A percentile compares a stretch with the other conserved stretches of the same genome.
phyloP scores from a whole-genome alignment of 2,113 vertebrate genomes.

The Actenoides hombroni region DNA sequence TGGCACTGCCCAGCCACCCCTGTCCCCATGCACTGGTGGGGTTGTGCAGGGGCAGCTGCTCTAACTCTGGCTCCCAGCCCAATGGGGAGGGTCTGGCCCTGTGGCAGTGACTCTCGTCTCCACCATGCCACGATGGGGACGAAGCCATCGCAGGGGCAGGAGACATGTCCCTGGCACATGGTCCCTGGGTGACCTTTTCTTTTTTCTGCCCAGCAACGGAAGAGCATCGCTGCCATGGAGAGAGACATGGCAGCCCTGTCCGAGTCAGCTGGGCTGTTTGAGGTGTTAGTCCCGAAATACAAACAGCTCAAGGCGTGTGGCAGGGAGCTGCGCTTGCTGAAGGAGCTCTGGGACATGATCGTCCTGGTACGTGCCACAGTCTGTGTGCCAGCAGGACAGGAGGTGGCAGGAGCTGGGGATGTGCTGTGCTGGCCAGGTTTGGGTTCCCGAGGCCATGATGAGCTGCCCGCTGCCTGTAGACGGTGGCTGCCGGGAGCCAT shows the following conservation, averaged over 20 bases:
- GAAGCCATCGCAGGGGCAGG: neutral
- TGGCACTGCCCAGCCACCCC: neutral
- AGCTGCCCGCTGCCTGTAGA: neutral
- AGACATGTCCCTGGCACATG: fast-evolving
- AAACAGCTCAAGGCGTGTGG: constrained; percentile 71
- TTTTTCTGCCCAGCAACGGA: constrained; percentile 47
- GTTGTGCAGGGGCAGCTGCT: neutral
- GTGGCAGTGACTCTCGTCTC: fast-evolving
- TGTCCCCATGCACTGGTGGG: fast-evolving
- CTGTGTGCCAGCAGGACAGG: fast-evolving
- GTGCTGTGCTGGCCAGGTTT: neutral
- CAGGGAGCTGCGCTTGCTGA: constrained; percentile 71
- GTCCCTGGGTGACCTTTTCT: neutral
- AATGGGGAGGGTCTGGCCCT: neutral
- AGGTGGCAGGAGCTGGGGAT: no score
- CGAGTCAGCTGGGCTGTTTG: constrained; percentile 68
- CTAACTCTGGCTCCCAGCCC: neutral
- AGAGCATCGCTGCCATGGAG: constrained; percentile 54
- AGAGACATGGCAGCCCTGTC: constrained; percentile 49
- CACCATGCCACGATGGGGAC: fast-evolving
- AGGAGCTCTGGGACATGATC: constrained; percentile 80
- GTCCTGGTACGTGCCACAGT: constrained; percentile 28
- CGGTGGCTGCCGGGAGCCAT: fast-evolving
- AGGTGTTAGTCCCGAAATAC: constrained; percentile 68
- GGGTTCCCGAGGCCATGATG: neutral